Evolutionary conservation across 2,113 vertebrate genomes (phyloP), one percentile per base, ranked within the genome.

Genomic region (Sakesphorus luctuosus): DNA sequence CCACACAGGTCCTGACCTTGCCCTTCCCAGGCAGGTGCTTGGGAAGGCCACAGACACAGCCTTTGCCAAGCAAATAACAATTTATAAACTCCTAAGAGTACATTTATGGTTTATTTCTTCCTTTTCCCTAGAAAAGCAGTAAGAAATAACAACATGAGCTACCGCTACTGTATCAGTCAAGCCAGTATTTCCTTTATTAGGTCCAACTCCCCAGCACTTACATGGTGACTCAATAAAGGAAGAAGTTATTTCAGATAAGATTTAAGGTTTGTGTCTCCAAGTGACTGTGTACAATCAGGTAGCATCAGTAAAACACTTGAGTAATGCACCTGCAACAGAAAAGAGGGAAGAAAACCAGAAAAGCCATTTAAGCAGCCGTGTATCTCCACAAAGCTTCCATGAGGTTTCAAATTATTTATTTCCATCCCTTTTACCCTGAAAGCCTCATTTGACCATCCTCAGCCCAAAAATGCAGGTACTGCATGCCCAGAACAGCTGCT

Each of bases 181-280:
- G 97, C 96, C 75, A 84, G 82, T 92, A 96, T 97, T 85, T 87
- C 94, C 96, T 98, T 98, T 98, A 98, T 98, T 98, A 97, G 94
- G 97, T 95, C 97, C 97, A 96, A 85, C 67, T 97, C 89, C 91
- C 66, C 81, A 85, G 85, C 85, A 92, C 89, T 85, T 40, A 79
- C 93, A 95, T 65, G 89, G 92, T 72, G 96, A 97, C 95, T 95
- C 97, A 97, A 95, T 96, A 97, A 98, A 97, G 97, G 98, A 97
- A 97, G 97, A 96, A 95, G 81, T 94, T 88, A 79, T 76, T 96
- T 97, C 93, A 90, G 96, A 94, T 65, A 94, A 97, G 84, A 90
- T 97, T 97, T 95, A 85, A 97, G 89, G 65, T 96, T 84, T 95
- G 89, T 84, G 94, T 95, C 97, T 98, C 96, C 96, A 96, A 95